Conservation (phyloP, 2,113 vertebrate genomes). For the Hemiprocne comata region DNA sequence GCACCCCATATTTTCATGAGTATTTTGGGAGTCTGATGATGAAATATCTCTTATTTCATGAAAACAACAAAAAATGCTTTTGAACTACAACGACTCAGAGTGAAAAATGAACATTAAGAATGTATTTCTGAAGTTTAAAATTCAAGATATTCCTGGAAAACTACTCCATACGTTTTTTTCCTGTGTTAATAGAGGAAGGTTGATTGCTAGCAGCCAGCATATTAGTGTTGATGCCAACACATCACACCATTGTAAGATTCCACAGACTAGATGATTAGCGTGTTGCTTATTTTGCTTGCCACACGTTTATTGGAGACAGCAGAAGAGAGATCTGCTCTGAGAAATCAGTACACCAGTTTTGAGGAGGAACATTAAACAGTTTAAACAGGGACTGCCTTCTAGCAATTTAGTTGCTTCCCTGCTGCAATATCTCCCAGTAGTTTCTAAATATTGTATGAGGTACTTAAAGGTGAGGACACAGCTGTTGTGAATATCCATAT, state of each 20-base stretch:
- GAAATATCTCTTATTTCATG: neutral
- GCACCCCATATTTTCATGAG: neutral
- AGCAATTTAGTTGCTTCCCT: constrained; percentile 73
- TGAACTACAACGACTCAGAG: neutral
- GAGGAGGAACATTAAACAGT: constrained; percentile 64
- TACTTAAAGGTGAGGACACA: constrained; percentile 76
- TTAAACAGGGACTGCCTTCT: constrained; percentile 57
- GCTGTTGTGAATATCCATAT: constrained; percentile 74
- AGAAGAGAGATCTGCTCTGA: constrained; percentile 15
- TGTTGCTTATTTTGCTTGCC: constrained; percentile 18
- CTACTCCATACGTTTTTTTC: neutral
- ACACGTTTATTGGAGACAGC: neutral
- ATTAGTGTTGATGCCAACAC: neutral
- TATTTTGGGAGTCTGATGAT: neutral
- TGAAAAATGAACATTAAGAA: neutral
- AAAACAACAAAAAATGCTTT: neutral
- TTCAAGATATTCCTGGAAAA: neutral
- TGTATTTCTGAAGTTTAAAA: neutral
- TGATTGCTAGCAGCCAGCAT: neutral
- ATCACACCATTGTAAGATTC: neutral
- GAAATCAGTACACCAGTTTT: constrained; percentile 41
- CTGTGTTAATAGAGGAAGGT: neutral
- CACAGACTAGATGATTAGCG: neutral
- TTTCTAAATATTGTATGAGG: constrained; percentile 77
- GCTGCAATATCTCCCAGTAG: constrained; percentile 68